Evolutionary conservation across 2,888 invertebrate genomes (phyloP), one percentile per base, ranked within the genome.

Genomic region (Thyatira batis): DNA sequence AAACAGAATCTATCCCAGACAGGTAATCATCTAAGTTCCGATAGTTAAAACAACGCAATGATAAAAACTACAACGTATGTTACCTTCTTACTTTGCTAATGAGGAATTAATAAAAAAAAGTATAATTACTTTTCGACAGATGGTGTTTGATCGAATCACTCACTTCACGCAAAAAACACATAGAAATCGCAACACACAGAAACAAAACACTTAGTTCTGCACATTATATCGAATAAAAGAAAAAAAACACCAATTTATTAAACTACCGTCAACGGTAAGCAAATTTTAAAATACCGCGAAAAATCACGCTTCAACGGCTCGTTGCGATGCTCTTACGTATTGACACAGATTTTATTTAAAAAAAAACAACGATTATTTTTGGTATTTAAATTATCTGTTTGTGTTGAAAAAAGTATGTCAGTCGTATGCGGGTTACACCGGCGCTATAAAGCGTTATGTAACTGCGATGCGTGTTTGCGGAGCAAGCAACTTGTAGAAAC

Each of bases 81-180:
- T n/a, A n/a, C n/a, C n/a, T n/a, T n/a, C n/a, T n/a, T n/a, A 33
- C 11, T 33, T 13, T 13, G n/a, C n/a, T 43, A 25, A 2, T n/a
- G n/a, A n/a, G n/a, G n/a, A 21, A 45, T 46, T 23, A 39, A 50
- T 39, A 9, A 13, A 44, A 28, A 44, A 50, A 53, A 43, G 39
- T 44, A 43, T 49, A 73, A 89, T 89, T 75, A 92, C 91, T 87
- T 92, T 90, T 88, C 89, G 89, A 91, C 89, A 92, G 91, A 92
- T 92, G 88, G 78, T 91, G 90, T 69, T 74, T 83, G 73, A 73
- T 67, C 76, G 48, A 28, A 68, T 69, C 57, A 74, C 69, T 68
- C 74, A 83, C 84, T 82, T 78, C 82, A 86, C 82, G 79, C 73
- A 88, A 85, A 71, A 78, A 76, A 68, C 85, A 87, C 87, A 84